Evolutionary conservation across 2,888 invertebrate genomes (phyloP).

Genomic region (Drosophila rubida): DNA sequence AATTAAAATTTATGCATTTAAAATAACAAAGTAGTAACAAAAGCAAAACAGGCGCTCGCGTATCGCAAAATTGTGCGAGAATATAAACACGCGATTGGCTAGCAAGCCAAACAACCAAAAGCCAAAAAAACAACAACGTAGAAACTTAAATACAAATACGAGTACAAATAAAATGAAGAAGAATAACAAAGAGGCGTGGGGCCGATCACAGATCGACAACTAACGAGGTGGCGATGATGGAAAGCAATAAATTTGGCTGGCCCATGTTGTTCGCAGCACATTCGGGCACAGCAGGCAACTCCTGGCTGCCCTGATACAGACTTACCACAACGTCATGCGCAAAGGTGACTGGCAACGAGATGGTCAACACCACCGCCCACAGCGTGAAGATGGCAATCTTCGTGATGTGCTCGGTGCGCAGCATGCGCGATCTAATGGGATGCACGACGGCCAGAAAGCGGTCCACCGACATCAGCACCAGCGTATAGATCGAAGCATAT

Average conservation of each 20-base stretch:
- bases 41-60: slow-evolving; percentile 59
- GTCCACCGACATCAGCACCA: slow-evolving; percentile 97
- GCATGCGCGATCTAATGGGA: slow-evolving; percentile 93
- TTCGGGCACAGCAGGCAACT: slow-evolving; percentile 67
- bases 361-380: slow-evolving; percentile 91
- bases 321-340: slow-evolving; percentile 89
- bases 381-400: slow-evolving; percentile 90
- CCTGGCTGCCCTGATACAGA: neutral
- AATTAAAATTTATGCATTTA: slow-evolving; percentile 77
- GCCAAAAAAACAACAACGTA: slow-evolving; percentile 15
- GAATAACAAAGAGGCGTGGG: slow-evolving; percentile 33
- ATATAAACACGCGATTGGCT: slow-evolving; percentile 52
- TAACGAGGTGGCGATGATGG: slow-evolving; percentile 82
- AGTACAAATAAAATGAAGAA: slow-evolving; percentile 12
- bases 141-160: slow-evolving; percentile 44
- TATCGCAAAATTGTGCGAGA: slow-evolving; percentile 28
- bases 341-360: slow-evolving; percentile 90
- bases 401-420: slow-evolving; percentile 92
- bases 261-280: slow-evolving; percentile 74
- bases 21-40: slow-evolving; percentile 73
- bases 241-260: slow-evolving; percentile 80
- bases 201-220: slow-evolving; percentile 49
- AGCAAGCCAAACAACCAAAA: slow-evolving; percentile 23
- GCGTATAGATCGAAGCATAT: slow-evolving; percentile 95
- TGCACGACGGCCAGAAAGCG: slow-evolving; percentile 96